Base-by-base conservation (phyloP, 2,888 invertebrate species). In the Noctua fimbriata region DNA sequence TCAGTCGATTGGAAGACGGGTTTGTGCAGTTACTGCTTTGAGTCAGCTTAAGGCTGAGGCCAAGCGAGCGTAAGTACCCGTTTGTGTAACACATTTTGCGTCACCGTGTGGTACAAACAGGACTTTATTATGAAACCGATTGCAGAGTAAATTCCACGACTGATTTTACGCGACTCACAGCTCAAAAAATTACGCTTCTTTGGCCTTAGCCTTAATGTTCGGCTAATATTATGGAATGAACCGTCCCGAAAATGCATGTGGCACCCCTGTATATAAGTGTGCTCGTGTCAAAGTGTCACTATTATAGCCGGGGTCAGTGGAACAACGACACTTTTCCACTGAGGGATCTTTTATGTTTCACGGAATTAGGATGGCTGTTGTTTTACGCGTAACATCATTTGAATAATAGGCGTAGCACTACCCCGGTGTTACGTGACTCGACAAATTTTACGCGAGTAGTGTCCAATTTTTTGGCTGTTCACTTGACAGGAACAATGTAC, bases 281-380 rank as follows among this genome's bases (percentile, higher is more conserved):
- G 55, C 55, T 69, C 24, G 74, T 63, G 76, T 67, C 85, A 75
- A 63, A 76, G 52, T 77, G 73, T 70, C 63, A 76, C 58, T 72
- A 21, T 71, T 65, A 77, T 1, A 65, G 49, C 32, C 60, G 72
- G 69, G 84, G 88, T 85, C 88, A 85, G 69, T 87, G n/a, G 88
- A 63, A 58, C 74, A 77, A 73, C 28, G 63, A 58, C 77, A 75
- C 71, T 76, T 80, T 60, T 71, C 75, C 32, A 52, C 47, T 36
- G 63, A 72, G 69, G 74, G 81, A 70, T 70, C 36, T 75, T 87
- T 85, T 75, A 81, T 81, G 85, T 85, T 75, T 77, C 32, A 32
- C 66, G 63, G 69, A 28, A 55, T 85, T 47, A 70, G 63, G 81
- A 32, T 32, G 21, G 12, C 24, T 32, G 52, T 72, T 81, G 72